Conservation (phyloP, 2,888 invertebrate species). For the Drosophila silvestris region DNA sequence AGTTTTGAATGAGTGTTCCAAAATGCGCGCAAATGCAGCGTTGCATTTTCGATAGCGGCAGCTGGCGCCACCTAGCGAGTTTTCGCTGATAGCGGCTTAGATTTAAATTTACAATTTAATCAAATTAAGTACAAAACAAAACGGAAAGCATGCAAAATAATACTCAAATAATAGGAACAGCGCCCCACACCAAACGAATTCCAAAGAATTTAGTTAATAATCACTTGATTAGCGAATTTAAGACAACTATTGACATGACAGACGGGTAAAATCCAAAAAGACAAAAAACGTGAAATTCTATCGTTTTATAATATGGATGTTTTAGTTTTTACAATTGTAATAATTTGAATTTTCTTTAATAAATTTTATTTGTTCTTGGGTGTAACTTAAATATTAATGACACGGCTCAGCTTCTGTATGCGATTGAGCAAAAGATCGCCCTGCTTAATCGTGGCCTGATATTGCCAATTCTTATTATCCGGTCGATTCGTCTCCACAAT, state of each 20-base stretch:
- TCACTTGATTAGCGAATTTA: conserved; percentile 71
- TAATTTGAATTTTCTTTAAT: conserved; percentile 64
- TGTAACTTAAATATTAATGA: conserved; percentile 95
- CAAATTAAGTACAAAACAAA: conserved; percentile 65
- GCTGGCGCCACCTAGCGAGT: conserved; percentile 44
- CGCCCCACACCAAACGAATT: conserved; percentile 67
- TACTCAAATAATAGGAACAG: conserved; percentile 68
- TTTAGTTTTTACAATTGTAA: conserved; percentile 66
- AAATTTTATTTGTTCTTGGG: conserved; percentile 60
- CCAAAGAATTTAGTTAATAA: conserved; percentile 77
- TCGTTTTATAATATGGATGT: conserved; percentile 54
- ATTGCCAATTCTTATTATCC: conserved; percentile 95
- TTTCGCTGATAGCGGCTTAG: conserved; percentile 28
- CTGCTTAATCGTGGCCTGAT: conserved; percentile 99
- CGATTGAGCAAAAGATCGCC: conserved; percentile 98
- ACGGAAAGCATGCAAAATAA: conserved; percentile 66
- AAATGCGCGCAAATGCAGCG: conserved; percentile 24
- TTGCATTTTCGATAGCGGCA: conserved; percentile 38
- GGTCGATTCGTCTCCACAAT: conserved; percentile 98
- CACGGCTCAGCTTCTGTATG: conserved; percentile 98
- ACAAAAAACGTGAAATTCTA: conserved; percentile 44
- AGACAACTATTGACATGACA: conserved; percentile 21
- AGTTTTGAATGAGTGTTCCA: conserved; percentile 4
- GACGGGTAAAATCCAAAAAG: conserved; percentile 3
- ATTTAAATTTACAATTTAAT: conserved; percentile 33